A percentile compares a stretch with the other conserved stretches of the same genome.
These are phyloP conservation scores for Sesamia inferens DNA, from an alignment of 2,888 invertebrate genomes.

Conservation along the genomic window DNA sequence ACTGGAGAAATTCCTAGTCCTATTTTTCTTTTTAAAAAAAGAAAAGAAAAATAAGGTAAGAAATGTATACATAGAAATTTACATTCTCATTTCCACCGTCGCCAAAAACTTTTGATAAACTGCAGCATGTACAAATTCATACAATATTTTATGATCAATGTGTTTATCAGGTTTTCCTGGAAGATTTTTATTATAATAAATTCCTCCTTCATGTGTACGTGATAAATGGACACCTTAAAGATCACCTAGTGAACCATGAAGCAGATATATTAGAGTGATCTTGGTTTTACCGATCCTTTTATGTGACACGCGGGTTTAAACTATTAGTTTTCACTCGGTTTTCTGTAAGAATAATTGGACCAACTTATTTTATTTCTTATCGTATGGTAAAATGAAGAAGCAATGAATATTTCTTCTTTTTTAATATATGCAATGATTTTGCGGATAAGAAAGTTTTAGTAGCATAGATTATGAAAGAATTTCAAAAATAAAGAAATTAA, in stretches of 20 bases:
- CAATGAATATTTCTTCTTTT: neutral
- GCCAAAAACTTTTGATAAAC: neutral
- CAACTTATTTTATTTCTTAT: conserved; percentile 41
- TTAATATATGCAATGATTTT: neutral
- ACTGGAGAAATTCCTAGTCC: no score
- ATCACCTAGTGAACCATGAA: conserved; percentile 36
- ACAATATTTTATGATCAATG: neutral
- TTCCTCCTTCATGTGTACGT: conserved; percentile 1
- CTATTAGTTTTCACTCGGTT: conserved; percentile 51
- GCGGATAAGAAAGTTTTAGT: neutral
- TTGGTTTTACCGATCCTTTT: conserved; percentile 53
- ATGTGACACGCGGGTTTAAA: conserved; percentile 42
- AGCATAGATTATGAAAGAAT: neutral
- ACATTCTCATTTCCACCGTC: neutral
- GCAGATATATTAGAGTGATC: conserved; percentile 48
- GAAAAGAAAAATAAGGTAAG: no score
- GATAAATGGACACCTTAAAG: conserved; percentile 36
- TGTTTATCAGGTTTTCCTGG: neutral
- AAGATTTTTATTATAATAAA: neutral
- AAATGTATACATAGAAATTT: neutral
- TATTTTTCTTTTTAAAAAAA: no score
- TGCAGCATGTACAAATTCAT: neutral
- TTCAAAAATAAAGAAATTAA: neutral
- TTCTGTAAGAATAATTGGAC: conserved; percentile 27
- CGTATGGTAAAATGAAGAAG: conserved; percentile 32